Base-by-base conservation (phyloP, 2,113 vertebrate genomes). In the Willisornis vidua region DNA sequence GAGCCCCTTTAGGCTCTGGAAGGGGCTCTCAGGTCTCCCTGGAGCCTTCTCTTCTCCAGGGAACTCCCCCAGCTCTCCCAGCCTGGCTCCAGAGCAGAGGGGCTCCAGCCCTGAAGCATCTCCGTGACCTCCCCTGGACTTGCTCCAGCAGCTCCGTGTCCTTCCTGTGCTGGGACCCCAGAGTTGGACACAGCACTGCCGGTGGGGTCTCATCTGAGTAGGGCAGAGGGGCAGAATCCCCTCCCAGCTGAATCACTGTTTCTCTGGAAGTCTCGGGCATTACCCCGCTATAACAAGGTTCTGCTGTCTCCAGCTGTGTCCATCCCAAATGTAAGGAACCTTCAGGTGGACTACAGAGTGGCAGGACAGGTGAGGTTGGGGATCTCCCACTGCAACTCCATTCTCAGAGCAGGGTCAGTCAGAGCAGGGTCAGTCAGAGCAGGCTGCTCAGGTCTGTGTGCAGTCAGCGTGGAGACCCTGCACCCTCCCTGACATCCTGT, bases 381-480 rank as follows among this genome's bases (percentile, higher is more conserved):
- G 66, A 15, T 35, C 3, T 1, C 29, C 29, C 29, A 3, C 39
- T 48, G 19, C 65, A 29, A 8, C 13, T n/a, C 25, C 9, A 0
- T 19, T 41, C 54, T 75, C 43, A 18, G 55, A 39, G 35, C 17
- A 29, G 24, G 35, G 28, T 19, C 28, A 17, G n/a, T 61, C 41
- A 18, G 55, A 39, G 35, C 17, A 29, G 24, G 35, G 28, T 19
- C 28, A 17, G n/a, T 61, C 37, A 19, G 39, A 26, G 37, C 19
- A 31, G 18, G 45, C 19, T 19, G 75, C 61, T 73, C 20, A 35
- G 33, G 19, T 15, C 43, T 46, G 39, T 41, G 65, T 17, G 22
- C 46, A 29, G 41, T 20, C 33, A 37, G 72, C 35, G 10, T 45
- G 66, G 39, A 61, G 26, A 14, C 52, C 19, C 12, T 25, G 14